Evolutionary conservation across 2,797 vertebrate genomes (phyloP), one percentile per base, ranked within the genome.

Genomic region (Leptatherina wallacei): DNA sequence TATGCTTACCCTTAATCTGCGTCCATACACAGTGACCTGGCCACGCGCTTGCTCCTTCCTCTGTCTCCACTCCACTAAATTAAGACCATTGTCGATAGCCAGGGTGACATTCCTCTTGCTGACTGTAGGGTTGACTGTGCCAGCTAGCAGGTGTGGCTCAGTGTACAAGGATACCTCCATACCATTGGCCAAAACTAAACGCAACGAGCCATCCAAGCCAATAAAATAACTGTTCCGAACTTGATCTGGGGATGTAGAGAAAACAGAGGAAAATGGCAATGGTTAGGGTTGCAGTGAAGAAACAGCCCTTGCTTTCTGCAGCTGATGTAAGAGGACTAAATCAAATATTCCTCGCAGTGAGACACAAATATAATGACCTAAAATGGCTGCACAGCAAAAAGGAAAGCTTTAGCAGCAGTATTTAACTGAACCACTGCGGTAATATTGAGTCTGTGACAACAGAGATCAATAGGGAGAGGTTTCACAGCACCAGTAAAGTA

Each of bases 181-280:
- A n/a, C 98, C 98, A 0, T 99, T 99, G 78, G 98, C 97, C 7
- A 99, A 89, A 78, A 99, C 96, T 65, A 99, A 92, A 3, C 96
- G 92, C 85, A 99, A 94, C 0, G 98, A 98, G 42, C 98, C 98
- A 0, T 99, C 98, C 0, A 98, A 94, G 0, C 98, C 97, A 0
- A 99, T 97, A 92, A 97, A 98, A 88, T 99, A 99, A 89, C 97
- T 99, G 94, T 99, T 99, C 57, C 97, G 95, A 52, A 99, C 98
- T 96, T 99, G 97, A 88, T 99, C 98, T 99, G 88, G 55, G 64
- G 73, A 76, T 18, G 35, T 29, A 61, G 65, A 78, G 54, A 32
- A 68, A 40, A 24, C 3, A n/a, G 57, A 30, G 44, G 47, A 36
- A 73, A 52, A 76, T 0, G 2, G 56, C 69, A 35, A 70, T 36